Conservation (phyloP, 2,888 invertebrate genomes). For the Halictus quadricinctus region DNA sequence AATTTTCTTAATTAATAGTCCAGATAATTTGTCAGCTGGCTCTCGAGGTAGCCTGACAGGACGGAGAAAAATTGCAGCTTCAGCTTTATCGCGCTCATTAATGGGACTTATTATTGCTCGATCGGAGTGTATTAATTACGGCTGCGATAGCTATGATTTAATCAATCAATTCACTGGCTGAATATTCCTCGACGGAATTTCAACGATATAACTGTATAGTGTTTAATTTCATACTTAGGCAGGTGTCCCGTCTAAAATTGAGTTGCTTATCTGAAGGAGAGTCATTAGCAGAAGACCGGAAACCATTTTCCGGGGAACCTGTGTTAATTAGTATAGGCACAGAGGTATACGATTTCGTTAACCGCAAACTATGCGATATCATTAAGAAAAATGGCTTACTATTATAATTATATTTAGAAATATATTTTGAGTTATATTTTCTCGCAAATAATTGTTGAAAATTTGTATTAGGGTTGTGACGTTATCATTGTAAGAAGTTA, state of each 20-base stretch:
- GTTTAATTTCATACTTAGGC: neutral
- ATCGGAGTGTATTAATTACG: conserved; percentile 63
- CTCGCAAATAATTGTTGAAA: too few species aligned
- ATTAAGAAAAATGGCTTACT: neutral
- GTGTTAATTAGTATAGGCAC: neutral
- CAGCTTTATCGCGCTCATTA: conserved; percentile 48
- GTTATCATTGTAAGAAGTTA: too few species aligned
- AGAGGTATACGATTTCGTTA: neutral
- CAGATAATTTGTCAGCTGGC: conserved; percentile 43
- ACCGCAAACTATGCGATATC: neutral
- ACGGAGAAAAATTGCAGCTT: conserved; percentile 42
- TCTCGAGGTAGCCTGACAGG: conserved; percentile 9
- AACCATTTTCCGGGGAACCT: neutral
- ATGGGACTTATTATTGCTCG: conserved; percentile 56
- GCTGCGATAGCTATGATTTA: conserved; percentile 54
- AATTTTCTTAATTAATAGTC: conserved; percentile 51
- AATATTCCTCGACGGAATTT: neutral
- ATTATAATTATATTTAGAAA: too few species aligned
- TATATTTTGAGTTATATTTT: too few species aligned
- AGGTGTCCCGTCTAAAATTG: neutral
- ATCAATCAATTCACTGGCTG: conserved; percentile 55
- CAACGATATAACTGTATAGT: neutral
- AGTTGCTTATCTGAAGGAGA: neutral
- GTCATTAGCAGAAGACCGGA: neutral
- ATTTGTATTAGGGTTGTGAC: too few species aligned